Conservation (phyloP, 2,113 vertebrate genomes). For the Eurystomus gularis region DNA sequence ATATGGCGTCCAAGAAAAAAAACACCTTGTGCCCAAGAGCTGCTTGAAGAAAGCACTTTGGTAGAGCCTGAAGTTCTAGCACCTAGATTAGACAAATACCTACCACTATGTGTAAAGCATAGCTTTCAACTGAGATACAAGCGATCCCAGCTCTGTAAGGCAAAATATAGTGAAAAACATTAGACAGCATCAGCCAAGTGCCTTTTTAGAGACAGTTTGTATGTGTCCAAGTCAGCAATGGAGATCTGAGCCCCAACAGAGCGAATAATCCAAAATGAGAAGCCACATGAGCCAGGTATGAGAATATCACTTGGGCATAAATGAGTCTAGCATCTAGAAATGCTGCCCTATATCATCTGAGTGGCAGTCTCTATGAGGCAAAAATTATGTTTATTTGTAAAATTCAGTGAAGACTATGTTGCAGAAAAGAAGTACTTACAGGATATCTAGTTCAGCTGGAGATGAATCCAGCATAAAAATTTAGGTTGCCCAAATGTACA, state of each 20-base stretch:
- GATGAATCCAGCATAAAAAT: not conserved
- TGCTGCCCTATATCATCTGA: not conserved
- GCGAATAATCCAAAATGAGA: not conserved
- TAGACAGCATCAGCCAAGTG: not conserved
- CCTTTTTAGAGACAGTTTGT: not conserved
- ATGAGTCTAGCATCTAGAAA: not conserved
- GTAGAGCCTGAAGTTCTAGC: not conserved
- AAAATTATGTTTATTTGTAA: not conserved
- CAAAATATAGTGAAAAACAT: not conserved
- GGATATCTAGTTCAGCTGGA: not conserved
- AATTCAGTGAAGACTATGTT: not conserved
- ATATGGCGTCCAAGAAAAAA: not conserved
- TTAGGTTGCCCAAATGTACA: not conserved
- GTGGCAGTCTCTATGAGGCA: accelerated
- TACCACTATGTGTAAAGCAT: not conserved
- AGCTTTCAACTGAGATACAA: not conserved
- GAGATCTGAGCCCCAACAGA: not conserved
- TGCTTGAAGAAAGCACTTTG: not conserved
- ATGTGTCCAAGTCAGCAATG: not conserved
- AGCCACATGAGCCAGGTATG: not conserved
- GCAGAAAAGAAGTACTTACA: not conserved
- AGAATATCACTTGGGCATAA: not conserved
- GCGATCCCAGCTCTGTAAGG: not conserved
- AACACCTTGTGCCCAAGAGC: not conserved
- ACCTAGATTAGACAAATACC: not conserved